A percentile compares a stretch with the other conserved stretches of the same genome.
phyloP scores from a whole-genome alignment of 2,797 vertebrate genomes.

The Cuniculus paca region DNA sequence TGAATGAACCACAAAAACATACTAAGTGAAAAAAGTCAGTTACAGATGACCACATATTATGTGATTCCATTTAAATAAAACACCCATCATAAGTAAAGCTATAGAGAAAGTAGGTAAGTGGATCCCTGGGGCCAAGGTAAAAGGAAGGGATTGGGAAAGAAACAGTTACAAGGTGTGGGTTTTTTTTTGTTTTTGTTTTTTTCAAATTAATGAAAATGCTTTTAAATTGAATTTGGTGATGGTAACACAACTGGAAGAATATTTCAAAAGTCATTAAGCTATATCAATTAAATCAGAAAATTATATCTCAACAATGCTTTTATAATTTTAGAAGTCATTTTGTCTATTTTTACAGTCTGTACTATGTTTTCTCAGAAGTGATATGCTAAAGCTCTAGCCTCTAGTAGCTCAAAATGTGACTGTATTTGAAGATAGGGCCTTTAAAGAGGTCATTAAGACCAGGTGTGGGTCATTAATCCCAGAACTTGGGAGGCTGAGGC shows the following conservation, averaged over 20 bases:
- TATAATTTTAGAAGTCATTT: background rate
- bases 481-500: background rate
- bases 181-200: constrained; percentile 33
- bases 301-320: constrained; percentile 42
- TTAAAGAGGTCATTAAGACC: background rate
- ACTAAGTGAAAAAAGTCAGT: background rate
- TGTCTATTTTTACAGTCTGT: background rate
- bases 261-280: background rate
- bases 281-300: background rate
- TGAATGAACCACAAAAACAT: background rate
- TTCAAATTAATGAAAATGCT: background rate
- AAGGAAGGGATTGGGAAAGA: background rate
- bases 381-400: background rate
- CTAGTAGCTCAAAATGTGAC: background rate
- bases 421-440: background rate
- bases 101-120: background rate
- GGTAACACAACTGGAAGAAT: background rate
- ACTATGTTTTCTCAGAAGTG: background rate
- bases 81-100: background rate
- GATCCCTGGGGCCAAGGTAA: background rate
- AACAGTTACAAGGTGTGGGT: background rate
- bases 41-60: background rate
- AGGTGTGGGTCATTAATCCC: background rate
- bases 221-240: constrained; percentile 5
- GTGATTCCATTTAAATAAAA: background rate